Evolutionary conservation across 2,113 vertebrate genomes (phyloP).

Genomic region (Mustelus asterias): DNA sequence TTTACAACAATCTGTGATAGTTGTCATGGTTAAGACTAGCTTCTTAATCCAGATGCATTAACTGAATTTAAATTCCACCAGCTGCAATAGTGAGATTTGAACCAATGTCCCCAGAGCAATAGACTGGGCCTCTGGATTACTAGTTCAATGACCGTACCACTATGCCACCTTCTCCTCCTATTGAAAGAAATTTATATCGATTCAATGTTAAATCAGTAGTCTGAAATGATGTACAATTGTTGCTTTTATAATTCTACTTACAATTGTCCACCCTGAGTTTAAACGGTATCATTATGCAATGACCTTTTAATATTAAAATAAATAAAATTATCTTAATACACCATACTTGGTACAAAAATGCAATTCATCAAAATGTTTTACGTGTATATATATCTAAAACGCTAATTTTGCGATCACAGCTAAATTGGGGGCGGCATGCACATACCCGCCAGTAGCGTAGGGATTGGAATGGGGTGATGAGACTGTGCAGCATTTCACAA

Average conservation of each 20-base stretch:
- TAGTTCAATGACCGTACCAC: too few relatives aligned
- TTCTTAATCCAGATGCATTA: too few relatives aligned
- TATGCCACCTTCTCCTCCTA: too few relatives aligned
- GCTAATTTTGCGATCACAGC: neutral
- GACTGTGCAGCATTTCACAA: neutral
- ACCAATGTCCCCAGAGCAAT: too few relatives aligned
- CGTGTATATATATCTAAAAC: neutral
- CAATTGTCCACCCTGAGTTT: conserved; percentile 4
- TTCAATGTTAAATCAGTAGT: neutral
- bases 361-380: neutral
- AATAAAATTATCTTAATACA: neutral
- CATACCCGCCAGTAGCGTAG: neutral
- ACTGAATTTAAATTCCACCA: too few relatives aligned
- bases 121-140: too few relatives aligned
- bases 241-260: neutral
- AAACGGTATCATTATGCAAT: neutral
- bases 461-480: too few relatives aligned
- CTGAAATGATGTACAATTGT: neutral
- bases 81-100: too few relatives aligned
- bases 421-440: neutral
- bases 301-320: neutral
- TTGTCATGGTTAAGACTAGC: too few relatives aligned
- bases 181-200: neutral
- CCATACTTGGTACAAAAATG: neutral
- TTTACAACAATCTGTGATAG: too few relatives aligned